These are phyloP conservation scores for Babylonia areolata DNA, from an alignment of 1,140 invertebrate species.

Conservation along the genomic window DNA sequence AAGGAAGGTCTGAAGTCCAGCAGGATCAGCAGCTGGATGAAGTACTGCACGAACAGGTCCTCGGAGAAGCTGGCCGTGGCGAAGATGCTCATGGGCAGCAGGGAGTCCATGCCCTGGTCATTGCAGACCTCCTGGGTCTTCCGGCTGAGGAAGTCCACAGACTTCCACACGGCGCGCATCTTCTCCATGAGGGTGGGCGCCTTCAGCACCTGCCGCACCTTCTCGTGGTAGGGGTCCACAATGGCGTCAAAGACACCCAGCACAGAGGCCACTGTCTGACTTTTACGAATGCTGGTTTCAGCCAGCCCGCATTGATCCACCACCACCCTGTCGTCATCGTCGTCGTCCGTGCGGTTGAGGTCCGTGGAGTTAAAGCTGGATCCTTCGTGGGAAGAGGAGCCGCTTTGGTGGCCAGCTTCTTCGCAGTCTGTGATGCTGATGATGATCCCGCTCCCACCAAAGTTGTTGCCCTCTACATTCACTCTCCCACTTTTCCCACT, in stretches of 20 bases:
- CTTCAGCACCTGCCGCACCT: conserved; percentile 14
- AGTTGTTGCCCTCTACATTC: not conserved
- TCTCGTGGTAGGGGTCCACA: conserved; percentile 18
- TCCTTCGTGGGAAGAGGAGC: not conserved
- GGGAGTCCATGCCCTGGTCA: conserved; percentile 6
- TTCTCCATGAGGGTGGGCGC: conserved; percentile 5
- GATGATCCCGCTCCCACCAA: not conserved
- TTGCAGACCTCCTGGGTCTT: conserved; percentile 11
- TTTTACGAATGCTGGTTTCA: not conserved
- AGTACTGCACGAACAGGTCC: conserved; percentile 27
- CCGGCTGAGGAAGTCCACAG: conserved; percentile 8
- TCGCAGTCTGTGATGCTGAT: not conserved
- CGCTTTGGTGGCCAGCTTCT: not conserved
- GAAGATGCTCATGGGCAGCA: conserved; percentile 31
- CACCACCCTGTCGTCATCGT: too few species aligned
- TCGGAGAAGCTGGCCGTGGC: conserved; percentile 24
- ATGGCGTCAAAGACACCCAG: conserved; percentile 25
- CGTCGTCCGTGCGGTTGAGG: too few species aligned
- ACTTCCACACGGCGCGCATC: not conserved
- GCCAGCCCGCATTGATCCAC: too few species aligned
- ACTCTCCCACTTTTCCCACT: not conserved
- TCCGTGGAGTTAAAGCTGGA: conserved; percentile 17
- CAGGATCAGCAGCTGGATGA: conserved; percentile 29
- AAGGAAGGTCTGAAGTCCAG: conserved; percentile 28
- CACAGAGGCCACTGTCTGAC: conserved; percentile 24